A percentile compares a stretch with the other conserved stretches of the same genome.
Conservation (phyloP, 2,888 invertebrate species). For the Unio delphinus region DNA sequence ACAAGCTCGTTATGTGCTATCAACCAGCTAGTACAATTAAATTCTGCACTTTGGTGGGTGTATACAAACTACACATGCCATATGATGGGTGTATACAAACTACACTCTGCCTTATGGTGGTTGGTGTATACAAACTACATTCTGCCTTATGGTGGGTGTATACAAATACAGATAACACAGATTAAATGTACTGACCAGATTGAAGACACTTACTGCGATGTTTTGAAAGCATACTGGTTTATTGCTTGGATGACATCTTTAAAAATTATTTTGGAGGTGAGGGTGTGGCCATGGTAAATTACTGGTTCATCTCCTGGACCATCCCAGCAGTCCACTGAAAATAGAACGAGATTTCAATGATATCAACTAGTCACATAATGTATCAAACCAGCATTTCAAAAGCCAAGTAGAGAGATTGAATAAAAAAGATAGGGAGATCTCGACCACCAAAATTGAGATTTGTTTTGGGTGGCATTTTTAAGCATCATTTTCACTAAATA, state of each 20-base stretch:
- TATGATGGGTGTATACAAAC: too few relatives aligned
- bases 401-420: too few relatives aligned
- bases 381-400: too few relatives aligned
- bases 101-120: too few relatives aligned
- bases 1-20: too few relatives aligned
- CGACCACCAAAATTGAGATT: too few relatives aligned
- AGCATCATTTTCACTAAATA: too few relatives aligned
- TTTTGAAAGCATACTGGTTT: slow-evolving; percentile 73
- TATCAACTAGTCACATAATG: too few relatives aligned
- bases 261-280: slow-evolving; percentile 73
- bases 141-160: not conserved
- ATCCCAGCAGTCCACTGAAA: slow-evolving; percentile 76
- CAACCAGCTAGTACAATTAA: not conserved
- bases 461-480: too few relatives aligned
- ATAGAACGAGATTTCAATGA: slow-evolving; percentile 4
- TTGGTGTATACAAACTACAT: too few relatives aligned
- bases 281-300: slow-evolving; percentile 75
- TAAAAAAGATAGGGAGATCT: too few relatives aligned
- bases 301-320: slow-evolving; percentile 73
- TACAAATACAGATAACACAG: not conserved
- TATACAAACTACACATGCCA: too few relatives aligned
- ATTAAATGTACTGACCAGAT: not conserved
- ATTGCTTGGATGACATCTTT: slow-evolving; percentile 72
- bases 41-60: not conserved
- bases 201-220: slow-evolving; percentile 56